Base-by-base conservation (phyloP, 1,140 invertebrate species). In the Maconellicoccus hirsutus region DNA sequence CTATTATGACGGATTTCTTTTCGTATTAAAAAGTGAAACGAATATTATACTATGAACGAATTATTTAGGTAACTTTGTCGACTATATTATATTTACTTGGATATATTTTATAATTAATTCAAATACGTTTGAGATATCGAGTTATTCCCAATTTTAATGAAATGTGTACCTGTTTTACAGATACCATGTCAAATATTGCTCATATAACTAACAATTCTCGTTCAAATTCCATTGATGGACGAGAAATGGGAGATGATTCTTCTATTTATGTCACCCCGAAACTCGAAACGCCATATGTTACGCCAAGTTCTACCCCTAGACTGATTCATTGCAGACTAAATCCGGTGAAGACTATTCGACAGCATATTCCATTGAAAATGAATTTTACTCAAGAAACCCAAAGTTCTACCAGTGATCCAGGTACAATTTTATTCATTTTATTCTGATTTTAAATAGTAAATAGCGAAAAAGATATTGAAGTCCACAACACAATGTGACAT, bases 281-380 rank as follows among this genome's bases (percentile, higher is more conserved):
- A 25, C 61, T 8, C 22, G 61, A 66, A 2, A 66, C 61, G 10
- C 61, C 61, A 10, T 66, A 23, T 25, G 21, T 14, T 14, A 66
- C 61, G 61, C 61, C 61, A 1, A 26, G 10, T 25, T 66, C 61
- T 4, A 66, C 61, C 19, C 61, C 61, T 23, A 23, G 61, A 66
- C 61, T 10, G 2, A 26, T 66, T 4, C 61, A 23, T 25, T 66
- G 25, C 19, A 10, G 61, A 16, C 10, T 66, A 26, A 66, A 66
- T 23, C 61, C 61, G 22, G 61, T 66, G 25, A 66, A 10, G 25
- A 66, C 25, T 2, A 16, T 66, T 16, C 10, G 61, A 23, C 61
- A 66, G 16, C 61, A 66, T 25, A 22, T 66, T 23, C 61, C 61
- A 12, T 23, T 66, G 21, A 66, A 66, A 25, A 66, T 66, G 25